Evolutionary conservation across 2,113 vertebrate species (phyloP).

Genomic region (Litocranius walleri): DNA sequence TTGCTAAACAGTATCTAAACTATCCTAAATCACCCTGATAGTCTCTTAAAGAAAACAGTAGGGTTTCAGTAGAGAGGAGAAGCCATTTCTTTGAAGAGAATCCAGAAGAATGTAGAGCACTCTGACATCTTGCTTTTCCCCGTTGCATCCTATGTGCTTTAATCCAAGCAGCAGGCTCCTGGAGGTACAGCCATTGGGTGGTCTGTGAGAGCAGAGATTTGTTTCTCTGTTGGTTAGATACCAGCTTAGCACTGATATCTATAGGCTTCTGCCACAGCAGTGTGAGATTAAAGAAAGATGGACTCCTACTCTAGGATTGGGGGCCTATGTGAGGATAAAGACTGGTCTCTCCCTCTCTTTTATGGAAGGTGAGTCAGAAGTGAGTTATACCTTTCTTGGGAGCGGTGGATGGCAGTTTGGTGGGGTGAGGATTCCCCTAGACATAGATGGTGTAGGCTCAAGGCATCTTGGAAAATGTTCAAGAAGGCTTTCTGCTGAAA

Average conservation of each 20-base stretch:
- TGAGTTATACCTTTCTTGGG: neutral
- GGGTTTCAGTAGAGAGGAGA: neutral
- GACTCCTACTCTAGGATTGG: accelerated
- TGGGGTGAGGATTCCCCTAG: neutral
- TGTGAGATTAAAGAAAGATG: neutral
- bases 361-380: neutral
- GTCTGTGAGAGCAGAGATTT: neutral
- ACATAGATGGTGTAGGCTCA: neutral
- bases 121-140: neutral
- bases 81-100: conserved; percentile 15
- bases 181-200: neutral
- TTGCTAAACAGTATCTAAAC: conserved; percentile 37
- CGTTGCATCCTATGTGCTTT: neutral
- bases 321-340: neutral
- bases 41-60: conserved; percentile 47
- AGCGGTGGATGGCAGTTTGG: neutral
- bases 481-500: neutral
- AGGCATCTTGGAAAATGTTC: neutral
- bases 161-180: neutral
- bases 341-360: neutral
- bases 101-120: neutral
- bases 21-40: conserved; percentile 26
- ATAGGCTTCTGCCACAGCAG: neutral
- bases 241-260: neutral
- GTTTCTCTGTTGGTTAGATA: neutral